Base-by-base conservation (phyloP, 2,113 vertebrate species). In the Scolopax mira region DNA sequence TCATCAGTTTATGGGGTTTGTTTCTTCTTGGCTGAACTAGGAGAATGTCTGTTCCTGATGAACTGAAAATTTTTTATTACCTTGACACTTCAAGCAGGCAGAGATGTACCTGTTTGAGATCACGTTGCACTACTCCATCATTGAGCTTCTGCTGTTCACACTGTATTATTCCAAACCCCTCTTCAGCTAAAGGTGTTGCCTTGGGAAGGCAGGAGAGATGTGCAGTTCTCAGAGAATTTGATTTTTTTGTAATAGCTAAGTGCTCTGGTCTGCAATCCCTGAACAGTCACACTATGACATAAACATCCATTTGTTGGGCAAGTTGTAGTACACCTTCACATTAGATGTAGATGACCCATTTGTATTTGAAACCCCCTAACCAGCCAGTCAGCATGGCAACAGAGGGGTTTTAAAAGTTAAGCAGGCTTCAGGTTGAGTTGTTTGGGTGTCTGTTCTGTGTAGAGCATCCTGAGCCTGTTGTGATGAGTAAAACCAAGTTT, bases 401-500 rank as follows among this genome's bases (percentile, higher is more conserved):
- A 86, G 80, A 23, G 39, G 72, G 71, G 52, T 64, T 94, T 70
- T 79, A 90, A 90, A 94, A 17, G 18, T 94, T 80, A 69, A 94
- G 81, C 54, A 14, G 90, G 85, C 82, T 95, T 95, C 74, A 82
- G 73, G 54, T 67, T 96, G 89, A 92, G 70, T 90, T 95, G 80
- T 97, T 98, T 97, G 96, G 85, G 93, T 93, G 96, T 96, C 96
- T 97, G 93, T 97, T 98, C 96, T 97, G 98, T 93, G 61, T 95
- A 98, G 97, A 98, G 97, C 92, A 97, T 98, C 94, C 98, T 98
- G 98, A 98, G 97, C 97, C 97, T 79, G 82, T 96, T 97, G 96
- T 97, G 98, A 98, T 98, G 98, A 98, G 98, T 98, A 97, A 98
- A 98, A 97, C 96, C 96, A 98, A 98, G 88, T 97, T 98, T 97